phyloP scores from a whole-genome alignment of 1,140 invertebrate species.

The Carposina sasakii region DNA sequence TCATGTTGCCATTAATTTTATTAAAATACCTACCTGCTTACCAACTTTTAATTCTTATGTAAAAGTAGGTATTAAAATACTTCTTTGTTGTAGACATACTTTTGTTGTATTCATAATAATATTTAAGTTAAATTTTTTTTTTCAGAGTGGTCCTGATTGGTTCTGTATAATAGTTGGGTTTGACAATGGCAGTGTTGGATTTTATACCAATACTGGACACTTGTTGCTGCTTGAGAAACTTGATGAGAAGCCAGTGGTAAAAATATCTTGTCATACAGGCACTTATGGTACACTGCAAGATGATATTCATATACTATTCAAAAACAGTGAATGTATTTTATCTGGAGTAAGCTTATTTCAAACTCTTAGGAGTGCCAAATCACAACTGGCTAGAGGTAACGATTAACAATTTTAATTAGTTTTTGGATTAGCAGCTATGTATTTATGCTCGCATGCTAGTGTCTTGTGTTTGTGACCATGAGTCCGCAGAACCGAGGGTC shows the following conservation, averaged over 20 bases:
- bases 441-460: too few species aligned
- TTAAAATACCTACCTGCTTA: too few species aligned
- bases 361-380: constrained; percentile 84
- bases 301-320: constrained; percentile 89
- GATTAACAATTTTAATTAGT: constrained; percentile 23
- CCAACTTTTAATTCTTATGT: not conserved
- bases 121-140: constrained; percentile 19
- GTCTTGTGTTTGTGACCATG: too few species aligned
- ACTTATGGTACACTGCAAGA: constrained; percentile 78
- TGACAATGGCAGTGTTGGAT: constrained; percentile 85
- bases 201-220: constrained; percentile 91
- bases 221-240: constrained; percentile 88
- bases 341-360: constrained; percentile 89
- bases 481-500: too few species aligned
- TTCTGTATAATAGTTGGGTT: constrained; percentile 93
- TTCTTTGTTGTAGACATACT: too few species aligned
- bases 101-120: not conserved
- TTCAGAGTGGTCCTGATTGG: constrained; percentile 88
- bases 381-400: constrained; percentile 85
- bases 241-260: constrained; percentile 85
- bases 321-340: constrained; percentile 83
- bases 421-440: constrained; percentile 13
- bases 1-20: too few species aligned
- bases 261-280: constrained; percentile 87
- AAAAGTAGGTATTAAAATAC: too few species aligned